Conservation (phyloP, 2,113 vertebrate species). For the Anarhynchus alexandrinus region DNA sequence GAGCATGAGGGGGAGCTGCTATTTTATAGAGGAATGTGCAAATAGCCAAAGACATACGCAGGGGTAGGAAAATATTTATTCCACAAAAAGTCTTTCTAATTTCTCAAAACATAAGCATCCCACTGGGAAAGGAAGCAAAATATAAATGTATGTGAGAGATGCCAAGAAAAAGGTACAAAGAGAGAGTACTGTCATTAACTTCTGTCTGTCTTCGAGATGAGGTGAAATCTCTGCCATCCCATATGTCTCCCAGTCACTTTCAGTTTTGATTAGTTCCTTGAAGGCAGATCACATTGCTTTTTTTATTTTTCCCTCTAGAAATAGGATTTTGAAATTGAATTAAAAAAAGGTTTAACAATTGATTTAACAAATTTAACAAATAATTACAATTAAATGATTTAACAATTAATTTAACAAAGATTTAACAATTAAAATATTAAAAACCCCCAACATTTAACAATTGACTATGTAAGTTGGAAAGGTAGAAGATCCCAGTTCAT, state of each 20-base stretch:
- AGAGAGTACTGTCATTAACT: background rate
- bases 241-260: background rate
- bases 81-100: background rate
- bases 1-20: background rate
- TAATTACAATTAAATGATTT: too few species aligned
- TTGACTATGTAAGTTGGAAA: background rate
- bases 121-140: background rate
- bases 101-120: background rate
- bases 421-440: too few species aligned
- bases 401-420: too few species aligned
- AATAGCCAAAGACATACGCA: background rate
- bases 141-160: background rate
- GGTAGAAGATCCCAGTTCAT: background rate
- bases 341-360: too few species aligned
- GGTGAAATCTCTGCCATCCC: background rate
- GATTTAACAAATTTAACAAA: too few species aligned
- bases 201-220: background rate
- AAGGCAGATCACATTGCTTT: background rate
- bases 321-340: background rate
- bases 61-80: background rate
- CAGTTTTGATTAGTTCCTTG: background rate
- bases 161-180: background rate
- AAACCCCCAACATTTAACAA: background rate
- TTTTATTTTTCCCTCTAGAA: background rate
- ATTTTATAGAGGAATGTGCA: background rate